Percentiles rank a stretch among this genome's conserved stretches.
Conservation (phyloP, 2,797 vertebrate species). For the Sarcophilus harrisii region DNA sequence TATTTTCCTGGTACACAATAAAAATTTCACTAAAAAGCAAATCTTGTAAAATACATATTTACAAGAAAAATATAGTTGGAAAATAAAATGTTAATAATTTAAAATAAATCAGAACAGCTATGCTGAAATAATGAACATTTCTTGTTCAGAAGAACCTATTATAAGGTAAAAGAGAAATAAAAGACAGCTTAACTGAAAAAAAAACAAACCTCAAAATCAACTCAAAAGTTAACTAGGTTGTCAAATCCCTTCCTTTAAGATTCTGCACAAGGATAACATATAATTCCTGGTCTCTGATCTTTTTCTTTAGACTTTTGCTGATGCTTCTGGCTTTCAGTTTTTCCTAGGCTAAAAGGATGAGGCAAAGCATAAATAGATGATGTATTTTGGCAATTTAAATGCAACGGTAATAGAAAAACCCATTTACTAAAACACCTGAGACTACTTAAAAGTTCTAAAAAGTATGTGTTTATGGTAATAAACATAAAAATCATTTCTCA, state of each 20-base stretch:
- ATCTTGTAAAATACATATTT: neutral
- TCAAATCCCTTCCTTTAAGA: neutral
- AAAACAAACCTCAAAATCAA: neutral
- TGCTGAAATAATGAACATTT: neutral
- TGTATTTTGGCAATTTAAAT: neutral
- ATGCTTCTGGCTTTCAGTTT: neutral
- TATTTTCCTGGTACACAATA: neutral
- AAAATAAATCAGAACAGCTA: neutral
- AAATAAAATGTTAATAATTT: neutral
- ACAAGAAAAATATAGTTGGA: neutral
- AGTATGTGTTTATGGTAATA: neutral
- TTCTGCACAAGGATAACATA: neutral
- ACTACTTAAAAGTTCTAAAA: neutral
- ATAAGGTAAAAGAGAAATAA: neutral
- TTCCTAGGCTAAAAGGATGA: neutral
- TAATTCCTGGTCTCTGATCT: neutral
- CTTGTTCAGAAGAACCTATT: neutral
- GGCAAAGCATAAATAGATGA: neutral
- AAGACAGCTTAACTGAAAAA: neutral
- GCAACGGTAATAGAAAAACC: neutral
- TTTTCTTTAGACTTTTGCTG: neutral
- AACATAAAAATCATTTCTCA: conserved; percentile 5
- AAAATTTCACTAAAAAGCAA: neutral
- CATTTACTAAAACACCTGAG: neutral
- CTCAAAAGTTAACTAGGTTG: neutral